A percentile compares a stretch with the other conserved stretches of the same genome.
These are phyloP conservation scores for Theristicus caerulescens DNA, from an alignment of 2,113 vertebrate species.

Conservation along the genomic window DNA sequence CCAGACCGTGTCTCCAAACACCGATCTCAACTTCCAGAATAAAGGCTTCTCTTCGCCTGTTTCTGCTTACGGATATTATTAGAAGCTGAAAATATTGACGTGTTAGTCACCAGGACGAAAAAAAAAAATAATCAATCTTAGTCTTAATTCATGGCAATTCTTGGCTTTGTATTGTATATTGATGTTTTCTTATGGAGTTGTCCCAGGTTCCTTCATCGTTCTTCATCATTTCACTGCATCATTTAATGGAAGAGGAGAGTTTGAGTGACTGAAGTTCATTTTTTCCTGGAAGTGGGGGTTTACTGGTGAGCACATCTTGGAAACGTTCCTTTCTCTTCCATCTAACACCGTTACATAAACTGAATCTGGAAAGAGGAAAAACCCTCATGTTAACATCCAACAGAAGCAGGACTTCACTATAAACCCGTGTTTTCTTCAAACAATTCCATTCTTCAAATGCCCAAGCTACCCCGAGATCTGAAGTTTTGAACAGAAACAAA, in stretches of 20 bases:
- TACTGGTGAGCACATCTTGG: slow-evolving; percentile 78
- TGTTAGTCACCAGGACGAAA: slow-evolving; percentile 71
- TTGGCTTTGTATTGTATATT: slow-evolving; percentile 55
- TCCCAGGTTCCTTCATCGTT: slow-evolving; percentile 69
- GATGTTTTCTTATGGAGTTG: slow-evolving; percentile 50
- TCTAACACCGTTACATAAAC: slow-evolving; percentile 88
- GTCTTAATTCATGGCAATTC: slow-evolving; percentile 68
- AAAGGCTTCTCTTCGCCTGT: slow-evolving; percentile 60
- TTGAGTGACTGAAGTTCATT: slow-evolving; percentile 77
- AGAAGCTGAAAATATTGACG: slow-evolving; percentile 68
- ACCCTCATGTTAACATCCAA: slow-evolving; percentile 12
- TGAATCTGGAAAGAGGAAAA: slow-evolving; percentile 84
- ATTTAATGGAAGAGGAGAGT: slow-evolving; percentile 76
- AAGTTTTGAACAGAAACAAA: neutral
- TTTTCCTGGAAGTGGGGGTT: slow-evolving; percentile 82
- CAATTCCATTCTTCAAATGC: neutral
- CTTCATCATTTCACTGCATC: slow-evolving; percentile 71
- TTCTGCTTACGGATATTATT: slow-evolving; percentile 74
- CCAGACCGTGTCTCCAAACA: slow-evolving; percentile 73
- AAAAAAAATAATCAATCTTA: slow-evolving; percentile 54
- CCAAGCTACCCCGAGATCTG: neutral
- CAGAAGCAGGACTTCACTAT: neutral
- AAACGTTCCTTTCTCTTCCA: slow-evolving; percentile 76
- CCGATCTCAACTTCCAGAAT: slow-evolving; percentile 54
- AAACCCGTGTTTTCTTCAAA: neutral